These are phyloP conservation scores for Melanotaenia duboulayi DNA, from an alignment of 2,113 vertebrate species.

Conservation along the genomic window DNA sequence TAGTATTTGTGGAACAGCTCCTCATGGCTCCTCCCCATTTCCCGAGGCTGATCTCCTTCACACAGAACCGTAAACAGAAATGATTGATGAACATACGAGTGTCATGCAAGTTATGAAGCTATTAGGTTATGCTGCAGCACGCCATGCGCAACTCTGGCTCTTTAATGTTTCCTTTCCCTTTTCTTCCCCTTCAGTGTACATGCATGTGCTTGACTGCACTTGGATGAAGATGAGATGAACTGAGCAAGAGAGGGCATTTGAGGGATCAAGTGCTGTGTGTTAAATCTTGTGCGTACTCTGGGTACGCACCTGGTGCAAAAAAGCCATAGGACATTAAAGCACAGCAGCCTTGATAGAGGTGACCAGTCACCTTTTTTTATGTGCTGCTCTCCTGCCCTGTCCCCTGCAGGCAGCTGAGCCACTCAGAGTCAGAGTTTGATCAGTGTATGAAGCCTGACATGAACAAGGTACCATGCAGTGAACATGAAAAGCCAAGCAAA, in stretches of 20 bases:
- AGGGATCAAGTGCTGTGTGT: slow-evolving; percentile 32
- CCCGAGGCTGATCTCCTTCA: slow-evolving; percentile 8
- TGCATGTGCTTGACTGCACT: slow-evolving; percentile 22
- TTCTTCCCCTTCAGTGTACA: background rate
- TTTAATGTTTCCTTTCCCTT: background rate
- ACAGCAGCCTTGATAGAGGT: slow-evolving; percentile 33
- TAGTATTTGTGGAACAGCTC: slow-evolving; percentile 51
- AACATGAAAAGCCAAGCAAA: slow-evolving; percentile 60
- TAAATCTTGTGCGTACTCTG: slow-evolving; percentile 30
- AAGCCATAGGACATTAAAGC: slow-evolving; percentile 28
- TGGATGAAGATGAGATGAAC: slow-evolving; percentile 23
- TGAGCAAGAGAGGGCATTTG: slow-evolving; percentile 13
- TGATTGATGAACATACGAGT: background rate
- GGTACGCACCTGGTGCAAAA: slow-evolving; percentile 56
- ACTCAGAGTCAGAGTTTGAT: slow-evolving; percentile 53
- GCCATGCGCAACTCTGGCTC: background rate
- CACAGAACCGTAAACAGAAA: slow-evolving; percentile 13
- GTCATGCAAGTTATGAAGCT: slow-evolving; percentile 26
- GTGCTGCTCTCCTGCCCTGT: slow-evolving; percentile 26
- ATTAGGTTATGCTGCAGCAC: slow-evolving; percentile 28
- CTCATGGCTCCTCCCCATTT: slow-evolving; percentile 24
- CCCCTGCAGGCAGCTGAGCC: slow-evolving; percentile 61
- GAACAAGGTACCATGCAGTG: slow-evolving; percentile 42
- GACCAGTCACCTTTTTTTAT: slow-evolving; percentile 25
- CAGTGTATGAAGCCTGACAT: slow-evolving; percentile 49